Evolutionary conservation across 2,888 invertebrate species (phyloP), one percentile per base, ranked within the genome.

Genomic region (Zeuzera pyrina): DNA sequence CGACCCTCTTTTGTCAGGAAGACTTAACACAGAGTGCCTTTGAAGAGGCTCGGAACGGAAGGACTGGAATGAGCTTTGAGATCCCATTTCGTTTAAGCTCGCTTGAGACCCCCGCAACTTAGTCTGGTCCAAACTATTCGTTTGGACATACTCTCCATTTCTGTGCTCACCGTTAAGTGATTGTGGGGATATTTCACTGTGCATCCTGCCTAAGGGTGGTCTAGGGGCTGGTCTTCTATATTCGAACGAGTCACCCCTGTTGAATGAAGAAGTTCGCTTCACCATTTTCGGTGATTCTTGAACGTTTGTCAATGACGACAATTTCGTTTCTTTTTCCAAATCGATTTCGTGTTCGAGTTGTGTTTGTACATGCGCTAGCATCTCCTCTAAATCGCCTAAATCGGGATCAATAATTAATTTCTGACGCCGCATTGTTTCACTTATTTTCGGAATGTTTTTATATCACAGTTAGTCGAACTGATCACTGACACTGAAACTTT

Each of bases 341-440:
- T 77, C 81, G 1, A 84, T 81, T 43, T 84, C 84, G 32, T 78
- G 63, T 42, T 84, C 83, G 3, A 84, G 41, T 36, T 84, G 83
- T 0, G 62, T 73, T 34, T 84, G 84, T 1, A 84, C 84, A 41
- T 76, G 70, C 0, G 83, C 83, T 12, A 84, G 49, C 84, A 84
- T 84, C 40, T 84, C 81, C 35, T 84, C 84, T 6, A 84, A 38
- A 33, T 84, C 84, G 0, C 79, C 81, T 25, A 84, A 41, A 42
- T 84, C 83, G 2, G 83, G 83, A 41, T 78, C 73, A 6, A 77
- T 43, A 16, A 63, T 74, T 47, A 78, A 49, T 42, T 74, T 79
- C 21, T 57, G 49, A 3, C 78, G 69, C 30, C 81, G 67, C 81
- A 79, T 79, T 43, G 39, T 39, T 22, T 27, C 30, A 38, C 31